Percentiles rank a stretch among this genome's conserved stretches.
phyloP scores from a whole-genome alignment of 1,140 invertebrate genomes.

The Melipona quadrifasciata region DNA sequence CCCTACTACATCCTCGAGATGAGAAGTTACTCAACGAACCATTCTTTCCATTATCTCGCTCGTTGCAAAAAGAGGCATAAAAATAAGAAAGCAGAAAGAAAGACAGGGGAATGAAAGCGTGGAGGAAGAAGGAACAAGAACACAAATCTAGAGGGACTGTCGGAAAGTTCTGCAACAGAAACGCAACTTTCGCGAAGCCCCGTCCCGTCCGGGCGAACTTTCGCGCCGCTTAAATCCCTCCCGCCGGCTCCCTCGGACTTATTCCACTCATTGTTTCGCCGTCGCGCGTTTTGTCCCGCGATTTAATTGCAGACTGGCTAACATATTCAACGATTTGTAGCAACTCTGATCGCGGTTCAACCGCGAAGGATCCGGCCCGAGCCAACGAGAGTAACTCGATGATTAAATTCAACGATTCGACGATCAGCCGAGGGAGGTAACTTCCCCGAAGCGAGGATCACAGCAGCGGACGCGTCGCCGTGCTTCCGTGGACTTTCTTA shows the following conservation, averaged over 20 bases:
- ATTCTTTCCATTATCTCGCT: neutral
- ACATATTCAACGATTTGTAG: conserved; percentile 52
- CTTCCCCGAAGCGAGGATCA: neutral
- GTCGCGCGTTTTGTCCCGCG: conserved; percentile 28
- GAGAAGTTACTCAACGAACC: neutral
- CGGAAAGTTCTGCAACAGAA: conserved; percentile 43
- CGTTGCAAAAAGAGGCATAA: neutral
- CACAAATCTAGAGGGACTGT: conserved; percentile 7
- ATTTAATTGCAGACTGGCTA: conserved; percentile 48
- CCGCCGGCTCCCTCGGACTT: conserved; percentile 21
- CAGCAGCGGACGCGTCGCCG: neutral
- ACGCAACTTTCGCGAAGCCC: conserved; percentile 6
- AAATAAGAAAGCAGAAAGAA: neutral
- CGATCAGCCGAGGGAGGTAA: conserved; percentile 32
- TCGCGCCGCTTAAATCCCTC: conserved; percentile 46
- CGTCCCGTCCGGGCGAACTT: conserved; percentile 16
- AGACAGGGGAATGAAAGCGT: neutral
- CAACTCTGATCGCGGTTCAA: conserved; percentile 45
- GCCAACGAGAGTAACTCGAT: conserved; percentile 8
- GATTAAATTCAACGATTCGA: conserved; percentile 69
- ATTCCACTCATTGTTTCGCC: conserved; percentile 56
- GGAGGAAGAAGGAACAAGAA: neutral
- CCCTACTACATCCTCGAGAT: no score
- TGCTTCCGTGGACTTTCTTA: conserved; percentile 28
- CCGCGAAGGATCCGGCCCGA: neutral